These are phyloP conservation scores for Saccostrea cuccullata DNA, from an alignment of 1,140 invertebrate genomes.

Conservation along the genomic window DNA sequence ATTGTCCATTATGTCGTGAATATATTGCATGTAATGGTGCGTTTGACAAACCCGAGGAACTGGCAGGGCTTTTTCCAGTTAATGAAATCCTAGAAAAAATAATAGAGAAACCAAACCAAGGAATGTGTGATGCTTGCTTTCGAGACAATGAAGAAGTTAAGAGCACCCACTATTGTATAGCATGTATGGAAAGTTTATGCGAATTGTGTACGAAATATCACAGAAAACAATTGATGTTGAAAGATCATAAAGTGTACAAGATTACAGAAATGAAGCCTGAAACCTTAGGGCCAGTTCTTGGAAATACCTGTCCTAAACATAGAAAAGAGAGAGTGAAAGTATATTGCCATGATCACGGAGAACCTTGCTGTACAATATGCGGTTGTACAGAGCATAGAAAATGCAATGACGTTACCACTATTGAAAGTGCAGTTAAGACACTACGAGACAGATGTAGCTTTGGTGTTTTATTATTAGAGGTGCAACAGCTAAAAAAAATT, in stretches of 20 bases:
- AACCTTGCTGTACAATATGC: not conserved
- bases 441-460: not conserved
- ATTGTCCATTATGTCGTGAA: slow-evolving; percentile 7
- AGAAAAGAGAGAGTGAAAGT: not conserved
- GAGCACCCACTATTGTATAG: not conserved
- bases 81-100: slow-evolving; percentile 5
- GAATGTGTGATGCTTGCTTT: not conserved
- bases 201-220: not conserved
- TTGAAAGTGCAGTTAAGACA: not conserved
- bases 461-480: not conserved
- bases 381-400: not conserved
- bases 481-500: not conserved
- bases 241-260: not conserved
- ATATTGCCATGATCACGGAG: not conserved
- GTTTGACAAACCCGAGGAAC: not conserved
- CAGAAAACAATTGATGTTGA: not conserved
- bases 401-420: not conserved
- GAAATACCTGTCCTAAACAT: not conserved
- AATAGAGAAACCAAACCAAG: not conserved
- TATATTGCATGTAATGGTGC: not conserved
- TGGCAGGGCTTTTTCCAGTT: not conserved
- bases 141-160: not conserved
- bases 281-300: not conserved
- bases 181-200: not conserved
- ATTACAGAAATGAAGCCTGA: too few species aligned